These are phyloP conservation scores for Tipula confusa DNA, from an alignment of 2,888 invertebrate species.

Conservation along the genomic window DNA sequence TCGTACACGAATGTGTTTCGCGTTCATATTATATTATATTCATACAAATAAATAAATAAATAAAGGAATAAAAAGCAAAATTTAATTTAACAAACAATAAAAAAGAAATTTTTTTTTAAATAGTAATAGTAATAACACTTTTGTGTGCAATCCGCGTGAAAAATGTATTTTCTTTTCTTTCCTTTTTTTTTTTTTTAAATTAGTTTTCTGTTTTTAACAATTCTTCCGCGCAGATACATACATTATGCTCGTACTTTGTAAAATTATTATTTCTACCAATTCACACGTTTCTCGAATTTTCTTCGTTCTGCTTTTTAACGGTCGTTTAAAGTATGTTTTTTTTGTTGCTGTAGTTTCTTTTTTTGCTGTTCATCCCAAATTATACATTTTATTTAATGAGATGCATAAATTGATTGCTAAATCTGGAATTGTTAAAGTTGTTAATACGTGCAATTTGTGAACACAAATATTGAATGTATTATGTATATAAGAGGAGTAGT, in stretches of 20 bases:
- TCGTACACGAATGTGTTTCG: background rate
- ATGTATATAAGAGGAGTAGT: background rate
- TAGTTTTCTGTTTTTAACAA: background rate
- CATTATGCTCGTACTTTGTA: background rate
- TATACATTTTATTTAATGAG: constrained; percentile 4
- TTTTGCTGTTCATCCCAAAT: background rate
- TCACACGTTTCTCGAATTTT: constrained; percentile 20
- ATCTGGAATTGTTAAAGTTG: constrained; percentile 12
- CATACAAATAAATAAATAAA: background rate
- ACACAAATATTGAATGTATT: background rate
- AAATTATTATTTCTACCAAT: background rate
- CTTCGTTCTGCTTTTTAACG: constrained; percentile 3
- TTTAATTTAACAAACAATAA: background rate
- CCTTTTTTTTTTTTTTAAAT: background rate
- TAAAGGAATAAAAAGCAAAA: background rate
- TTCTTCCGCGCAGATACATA: background rate
- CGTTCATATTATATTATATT: background rate
- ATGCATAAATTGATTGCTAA: constrained; percentile 25
- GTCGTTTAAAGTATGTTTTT: constrained; percentile 13
- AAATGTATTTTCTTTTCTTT: background rate
- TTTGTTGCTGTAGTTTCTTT: too few relatives aligned
- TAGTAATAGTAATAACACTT: background rate
- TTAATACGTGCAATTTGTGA: background rate
- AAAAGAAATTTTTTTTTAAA: background rate
- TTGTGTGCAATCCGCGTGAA: background rate